These are phyloP conservation scores for Crotophaga sulcirostris DNA, from an alignment of 2,113 vertebrate species.

Conservation along the genomic window DNA sequence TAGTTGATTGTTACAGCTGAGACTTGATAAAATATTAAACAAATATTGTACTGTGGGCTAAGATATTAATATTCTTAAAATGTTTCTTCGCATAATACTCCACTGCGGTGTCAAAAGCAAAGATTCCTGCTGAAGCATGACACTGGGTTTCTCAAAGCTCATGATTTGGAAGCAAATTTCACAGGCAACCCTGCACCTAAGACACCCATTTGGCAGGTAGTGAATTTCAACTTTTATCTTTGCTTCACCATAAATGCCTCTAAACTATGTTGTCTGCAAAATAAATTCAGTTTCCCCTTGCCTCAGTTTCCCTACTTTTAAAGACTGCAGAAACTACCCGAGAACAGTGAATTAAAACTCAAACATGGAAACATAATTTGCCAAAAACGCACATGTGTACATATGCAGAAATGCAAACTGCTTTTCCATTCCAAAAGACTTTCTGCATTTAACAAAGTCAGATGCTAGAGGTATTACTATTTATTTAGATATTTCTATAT, in stretches of 20 bases:
- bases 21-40: neutral
- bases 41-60: neutral
- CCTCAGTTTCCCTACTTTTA: neutral
- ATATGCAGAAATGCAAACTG: neutral
- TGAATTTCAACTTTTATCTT: neutral
- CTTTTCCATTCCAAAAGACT: neutral
- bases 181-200: neutral
- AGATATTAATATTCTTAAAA: neutral
- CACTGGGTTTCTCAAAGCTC: neutral
- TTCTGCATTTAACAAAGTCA: neutral
- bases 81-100: neutral
- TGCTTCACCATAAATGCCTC: neutral
- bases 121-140: neutral
- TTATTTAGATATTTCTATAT: neutral
- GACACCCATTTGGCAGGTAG: fast-evolving
- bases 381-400: neutral
- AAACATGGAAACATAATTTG: neutral
- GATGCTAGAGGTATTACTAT: neutral
- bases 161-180: neutral
- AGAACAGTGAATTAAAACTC: neutral
- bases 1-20: neutral
- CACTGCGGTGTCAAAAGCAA: neutral
- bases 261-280: neutral
- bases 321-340: neutral
- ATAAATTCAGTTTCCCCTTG: neutral